Evolutionary conservation across 2,113 vertebrate species (phyloP).

Genomic region (Phyllostomus hastatus): DNA sequence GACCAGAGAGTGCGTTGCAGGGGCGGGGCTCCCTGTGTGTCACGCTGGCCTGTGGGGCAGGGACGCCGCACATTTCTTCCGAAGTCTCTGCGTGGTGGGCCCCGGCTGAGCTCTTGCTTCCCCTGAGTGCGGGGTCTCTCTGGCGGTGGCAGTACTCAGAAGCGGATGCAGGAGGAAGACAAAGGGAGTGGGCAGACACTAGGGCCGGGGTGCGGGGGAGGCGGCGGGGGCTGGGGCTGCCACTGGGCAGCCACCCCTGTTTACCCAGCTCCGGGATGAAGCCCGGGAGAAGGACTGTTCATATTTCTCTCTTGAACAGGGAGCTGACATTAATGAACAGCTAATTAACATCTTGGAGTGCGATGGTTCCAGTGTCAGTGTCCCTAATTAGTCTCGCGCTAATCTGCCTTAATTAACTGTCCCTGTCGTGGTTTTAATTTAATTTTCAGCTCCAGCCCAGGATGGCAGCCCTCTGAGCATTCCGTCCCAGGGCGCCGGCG

Average conservation of each 20-base stretch:
- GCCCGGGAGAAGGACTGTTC: constrained; percentile 66
- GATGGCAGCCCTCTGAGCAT: constrained; percentile 65
- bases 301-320: constrained; percentile 79
- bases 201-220: not conserved
- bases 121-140: not conserved
- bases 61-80: not conserved
- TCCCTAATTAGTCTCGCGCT: constrained; percentile 85
- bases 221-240: not conserved
- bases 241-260: not conserved
- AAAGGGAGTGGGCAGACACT: constrained; percentile 30
- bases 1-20: not conserved
- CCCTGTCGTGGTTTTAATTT: constrained; percentile 85
- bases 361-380: constrained; percentile 83
- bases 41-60: not conserved
- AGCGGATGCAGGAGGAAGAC: constrained; percentile 16
- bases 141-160: not conserved
- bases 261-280: constrained; percentile 38
- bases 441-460: constrained; percentile 81
- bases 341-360: constrained; percentile 86
- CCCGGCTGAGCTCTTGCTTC: not conserved
- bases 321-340: constrained; percentile 84
- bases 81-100: not conserved
- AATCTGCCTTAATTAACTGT: constrained; percentile 89
- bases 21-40: not conserved
- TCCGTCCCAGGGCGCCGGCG: constrained; percentile 10